Conservation (phyloP, 2,113 vertebrate genomes). For the Psophia crepitans region DNA sequence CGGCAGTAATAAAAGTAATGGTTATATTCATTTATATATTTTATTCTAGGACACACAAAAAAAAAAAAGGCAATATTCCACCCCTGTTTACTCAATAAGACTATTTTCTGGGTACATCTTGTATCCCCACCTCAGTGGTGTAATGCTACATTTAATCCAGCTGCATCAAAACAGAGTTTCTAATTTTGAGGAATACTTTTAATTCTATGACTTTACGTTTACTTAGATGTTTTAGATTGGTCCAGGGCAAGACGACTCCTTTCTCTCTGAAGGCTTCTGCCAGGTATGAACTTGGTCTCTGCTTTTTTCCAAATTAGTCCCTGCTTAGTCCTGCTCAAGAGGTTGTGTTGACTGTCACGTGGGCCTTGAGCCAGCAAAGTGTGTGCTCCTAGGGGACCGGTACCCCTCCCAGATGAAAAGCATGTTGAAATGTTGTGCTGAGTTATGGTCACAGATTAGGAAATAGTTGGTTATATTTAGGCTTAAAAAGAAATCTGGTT, state of each 20-base stretch:
- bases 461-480: constrained; percentile 19
- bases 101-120: background rate
- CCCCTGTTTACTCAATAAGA: rapidly evolving
- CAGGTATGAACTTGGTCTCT: background rate
- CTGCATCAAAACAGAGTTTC: background rate
- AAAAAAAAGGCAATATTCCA: background rate
- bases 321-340: background rate
- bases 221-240: background rate
- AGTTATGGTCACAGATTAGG: background rate
- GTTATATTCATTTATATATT: background rate
- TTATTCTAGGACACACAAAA: background rate
- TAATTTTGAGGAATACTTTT: background rate
- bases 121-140: background rate
- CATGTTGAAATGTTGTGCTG: background rate
- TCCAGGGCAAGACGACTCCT: background rate
- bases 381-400: background rate
- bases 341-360: background rate
- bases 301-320: background rate
- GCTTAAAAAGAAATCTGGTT: constrained; percentile 15
- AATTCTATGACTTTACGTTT: background rate
- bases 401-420: background rate
- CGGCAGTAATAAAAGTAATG: background rate
- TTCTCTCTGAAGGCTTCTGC: background rate
- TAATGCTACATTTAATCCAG: background rate
- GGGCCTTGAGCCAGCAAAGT: background rate